Percentiles rank a stretch among this genome's conserved stretches.
These are phyloP conservation scores for Anadara kagoshimensis DNA, from an alignment of 1,140 invertebrate genomes.

Conservation along the genomic window DNA sequence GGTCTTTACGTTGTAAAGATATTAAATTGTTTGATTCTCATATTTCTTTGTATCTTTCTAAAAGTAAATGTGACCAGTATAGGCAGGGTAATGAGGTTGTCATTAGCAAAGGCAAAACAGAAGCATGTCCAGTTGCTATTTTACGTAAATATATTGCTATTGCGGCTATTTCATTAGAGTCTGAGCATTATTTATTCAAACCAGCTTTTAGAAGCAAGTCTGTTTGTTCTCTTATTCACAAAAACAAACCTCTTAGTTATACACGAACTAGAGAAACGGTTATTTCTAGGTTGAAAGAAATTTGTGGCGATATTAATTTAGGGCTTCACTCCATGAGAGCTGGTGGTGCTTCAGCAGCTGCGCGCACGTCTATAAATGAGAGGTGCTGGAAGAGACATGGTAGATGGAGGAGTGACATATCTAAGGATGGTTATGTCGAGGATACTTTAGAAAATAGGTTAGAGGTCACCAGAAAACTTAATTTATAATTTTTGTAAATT, in stretches of 20 bases:
- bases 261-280: constrained; percentile 27
- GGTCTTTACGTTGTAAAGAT: constrained; percentile 32
- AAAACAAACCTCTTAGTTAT: constrained; percentile 40
- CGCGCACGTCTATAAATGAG: constrained; percentile 5
- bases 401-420: constrained; percentile 16
- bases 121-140: constrained; percentile 29
- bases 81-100: constrained; percentile 33
- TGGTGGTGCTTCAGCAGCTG: constrained; percentile 36
- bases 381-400: constrained; percentile 28
- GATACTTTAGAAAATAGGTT: too few relatives aligned
- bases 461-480: too few relatives aligned
- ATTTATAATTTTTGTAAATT: too few relatives aligned
- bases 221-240: constrained; percentile 22
- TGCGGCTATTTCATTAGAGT: constrained; percentile 7
- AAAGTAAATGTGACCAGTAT: constrained; percentile 37
- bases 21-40: constrained; percentile 27
- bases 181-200: constrained; percentile 37
- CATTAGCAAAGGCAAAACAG: constrained; percentile 28
- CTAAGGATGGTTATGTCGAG: constrained; percentile 5
- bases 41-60: constrained; percentile 19
- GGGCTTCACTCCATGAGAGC: constrained; percentile 35
- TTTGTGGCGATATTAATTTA: constrained; percentile 6
- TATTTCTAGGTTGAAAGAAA: constrained; percentile 8
- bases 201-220: constrained; percentile 25
- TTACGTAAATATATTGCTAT: constrained; percentile 20